phyloP scores from a whole-genome alignment of 1,140 invertebrate species.

The Holcopasites calliopsidis region DNA sequence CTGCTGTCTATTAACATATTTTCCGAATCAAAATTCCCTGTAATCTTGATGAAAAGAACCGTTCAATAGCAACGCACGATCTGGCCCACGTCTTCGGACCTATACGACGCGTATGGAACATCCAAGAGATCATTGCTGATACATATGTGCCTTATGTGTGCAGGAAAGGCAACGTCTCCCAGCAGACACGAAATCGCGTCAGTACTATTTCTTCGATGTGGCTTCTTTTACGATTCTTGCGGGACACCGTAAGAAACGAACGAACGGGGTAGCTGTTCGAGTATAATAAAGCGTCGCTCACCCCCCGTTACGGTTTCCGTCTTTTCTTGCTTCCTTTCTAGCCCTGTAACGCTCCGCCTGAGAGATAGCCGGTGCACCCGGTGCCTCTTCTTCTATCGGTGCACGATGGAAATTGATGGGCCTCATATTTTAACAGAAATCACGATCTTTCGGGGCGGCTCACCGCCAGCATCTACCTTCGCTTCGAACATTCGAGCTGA shows the following conservation, averaged over 20 bases:
- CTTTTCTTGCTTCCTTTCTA: conserved; percentile 49
- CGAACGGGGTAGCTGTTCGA: conserved; percentile 33
- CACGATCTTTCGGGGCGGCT: conserved; percentile 55
- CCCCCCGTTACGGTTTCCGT: conserved; percentile 36
- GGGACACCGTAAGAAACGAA: conserved; percentile 59
- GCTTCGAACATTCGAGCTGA: no score
- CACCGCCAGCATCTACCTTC: background rate
- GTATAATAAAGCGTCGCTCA: conserved; percentile 57
- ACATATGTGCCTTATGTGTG: no score
- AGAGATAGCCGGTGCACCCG: conserved; percentile 39
- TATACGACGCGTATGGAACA: background rate
- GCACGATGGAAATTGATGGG: conserved; percentile 69
- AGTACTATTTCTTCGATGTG: conserved; percentile 56
- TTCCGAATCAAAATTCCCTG: background rate
- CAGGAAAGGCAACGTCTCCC: conserved; percentile 9
- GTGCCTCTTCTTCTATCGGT: conserved; percentile 2
- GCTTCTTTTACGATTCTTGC: conserved; percentile 62
- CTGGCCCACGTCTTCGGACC: background rate
- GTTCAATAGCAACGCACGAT: background rate
- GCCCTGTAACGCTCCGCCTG: conserved; percentile 28
- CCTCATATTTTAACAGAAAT: conserved; percentile 67
- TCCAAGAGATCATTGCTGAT: conserved; percentile 30
- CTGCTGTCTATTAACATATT: no score
- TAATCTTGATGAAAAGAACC: background rate
- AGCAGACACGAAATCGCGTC: conserved; percentile 48